A percentile compares a stretch with the other conserved stretches of the same genome.
Conservation (phyloP, 2,797 vertebrate species). For the Rhabdomys pumilio region DNA sequence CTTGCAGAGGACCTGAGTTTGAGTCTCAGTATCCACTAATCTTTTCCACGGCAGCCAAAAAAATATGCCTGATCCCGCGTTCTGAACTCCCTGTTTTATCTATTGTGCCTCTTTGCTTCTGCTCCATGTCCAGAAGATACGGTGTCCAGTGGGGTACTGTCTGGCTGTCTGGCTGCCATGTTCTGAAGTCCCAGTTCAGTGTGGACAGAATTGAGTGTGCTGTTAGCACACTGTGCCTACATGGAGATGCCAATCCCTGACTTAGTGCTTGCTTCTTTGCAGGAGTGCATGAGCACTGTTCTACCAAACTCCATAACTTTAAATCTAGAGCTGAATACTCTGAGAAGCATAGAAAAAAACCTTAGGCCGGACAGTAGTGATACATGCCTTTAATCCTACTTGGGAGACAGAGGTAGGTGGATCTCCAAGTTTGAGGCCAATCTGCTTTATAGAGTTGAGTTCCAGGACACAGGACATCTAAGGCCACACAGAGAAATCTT, state of each 20-base stretch:
- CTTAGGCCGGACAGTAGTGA: background rate
- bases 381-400: background rate
- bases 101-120: background rate
- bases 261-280: constrained; percentile 29
- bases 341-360: background rate
- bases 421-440: background rate
- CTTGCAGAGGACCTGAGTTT: background rate
- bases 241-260: background rate
- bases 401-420: background rate
- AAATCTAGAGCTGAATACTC: background rate
- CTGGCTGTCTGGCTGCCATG: background rate
- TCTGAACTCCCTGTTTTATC: background rate
- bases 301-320: constrained; percentile 40
- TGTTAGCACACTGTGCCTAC: background rate
- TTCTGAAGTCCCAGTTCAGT: background rate
- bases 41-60: background rate
- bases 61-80: background rate
- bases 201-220: background rate
- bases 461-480: background rate
- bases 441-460: background rate
- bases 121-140: background rate
- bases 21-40: background rate
- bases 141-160: background rate
- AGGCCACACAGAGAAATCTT: background rate
- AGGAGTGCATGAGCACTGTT: background rate